Base-by-base conservation (phyloP, 30 jellyfish, hydroid and myxozoan species). In the Hydractinia symbiolongicarpus region DNA sequence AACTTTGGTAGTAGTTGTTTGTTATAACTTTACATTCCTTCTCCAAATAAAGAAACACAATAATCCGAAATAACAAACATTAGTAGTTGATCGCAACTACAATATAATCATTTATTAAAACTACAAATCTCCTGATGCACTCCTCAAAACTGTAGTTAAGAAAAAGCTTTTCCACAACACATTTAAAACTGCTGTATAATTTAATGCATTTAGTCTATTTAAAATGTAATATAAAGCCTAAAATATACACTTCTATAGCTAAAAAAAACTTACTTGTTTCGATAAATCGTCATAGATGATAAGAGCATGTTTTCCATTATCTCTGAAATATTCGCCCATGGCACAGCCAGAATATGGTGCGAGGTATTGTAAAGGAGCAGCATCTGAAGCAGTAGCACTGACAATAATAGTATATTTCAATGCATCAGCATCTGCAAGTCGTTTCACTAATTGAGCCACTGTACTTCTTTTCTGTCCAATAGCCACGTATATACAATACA, bases 321-420 rank as follows among this genome's bases (percentile, higher is more conserved):
- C 99, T 50, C 99, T 85, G 93, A 94, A 94, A 79, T 88, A 94
- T 86, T 94, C 99, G 15, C 99, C 99, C 99, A 94, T 94, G 87
- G 99, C 99, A 83, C 99, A 94, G 4, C 99, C 99, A 77, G 99
- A 86, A 77, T 94, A 94, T 50, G 99, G 99, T 8, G 99, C 96
- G 16, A 94, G 82, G 74, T 94, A 94, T 68, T 94, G 99, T 88
- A 94, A 76, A 19, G 99, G 99, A 21, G 99, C 99, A 30, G 99
- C 99, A 86, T 94, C 99, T 11, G 99, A 94, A 67, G 99, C 99
- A 20, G 99, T 94, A 73, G 99, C 99, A 79, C 97, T 94, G 82
- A 94, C 99, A 74, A 94, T 85, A 13, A 94, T 95, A 8, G 99
- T 85, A 90, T 94, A 94, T 73, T 94, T 88, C 96, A 94, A 61